These are phyloP conservation scores for Drosophila tsacasi DNA, from an alignment of 1,140 invertebrate genomes.

Conservation along the genomic window DNA sequence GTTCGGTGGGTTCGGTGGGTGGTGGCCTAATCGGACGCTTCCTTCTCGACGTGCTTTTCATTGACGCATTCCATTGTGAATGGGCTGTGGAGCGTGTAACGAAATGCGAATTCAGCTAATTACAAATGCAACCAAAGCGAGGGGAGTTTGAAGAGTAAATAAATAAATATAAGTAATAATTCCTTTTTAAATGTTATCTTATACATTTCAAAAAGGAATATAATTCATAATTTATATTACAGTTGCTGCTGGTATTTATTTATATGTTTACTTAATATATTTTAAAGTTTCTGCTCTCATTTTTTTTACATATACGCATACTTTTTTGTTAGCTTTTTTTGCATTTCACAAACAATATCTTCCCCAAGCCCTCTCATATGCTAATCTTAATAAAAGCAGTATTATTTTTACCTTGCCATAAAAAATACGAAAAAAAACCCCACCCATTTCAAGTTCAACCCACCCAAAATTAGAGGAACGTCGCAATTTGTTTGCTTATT, in stretches of 20 bases:
- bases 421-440: background rate
- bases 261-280: background rate
- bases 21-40: constrained; percentile 20
- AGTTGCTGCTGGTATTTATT: background rate
- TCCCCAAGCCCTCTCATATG: background rate
- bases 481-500: constrained; percentile 4
- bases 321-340: background rate
- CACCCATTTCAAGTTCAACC: constrained; percentile 29
- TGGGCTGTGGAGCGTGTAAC: constrained; percentile 39
- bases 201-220: background rate
- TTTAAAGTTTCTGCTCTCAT: background rate
- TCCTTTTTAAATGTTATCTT: too few species aligned
- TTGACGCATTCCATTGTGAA: constrained; percentile 36
- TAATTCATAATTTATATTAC: too few species aligned
- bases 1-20: constrained; percentile 1
- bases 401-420: background rate
- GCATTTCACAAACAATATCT: background rate
- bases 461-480: constrained; percentile 2
- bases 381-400: constrained; percentile 1
- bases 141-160: background rate
- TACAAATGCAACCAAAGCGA: constrained; percentile 1
- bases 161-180: background rate
- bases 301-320: too few species aligned
- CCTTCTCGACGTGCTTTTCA: constrained; percentile 27
- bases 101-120: constrained; percentile 33